Evolutionary conservation across 2,113 vertebrate genomes (phyloP), one percentile per base, ranked within the genome.

Genomic region (Perccottus glenii): DNA sequence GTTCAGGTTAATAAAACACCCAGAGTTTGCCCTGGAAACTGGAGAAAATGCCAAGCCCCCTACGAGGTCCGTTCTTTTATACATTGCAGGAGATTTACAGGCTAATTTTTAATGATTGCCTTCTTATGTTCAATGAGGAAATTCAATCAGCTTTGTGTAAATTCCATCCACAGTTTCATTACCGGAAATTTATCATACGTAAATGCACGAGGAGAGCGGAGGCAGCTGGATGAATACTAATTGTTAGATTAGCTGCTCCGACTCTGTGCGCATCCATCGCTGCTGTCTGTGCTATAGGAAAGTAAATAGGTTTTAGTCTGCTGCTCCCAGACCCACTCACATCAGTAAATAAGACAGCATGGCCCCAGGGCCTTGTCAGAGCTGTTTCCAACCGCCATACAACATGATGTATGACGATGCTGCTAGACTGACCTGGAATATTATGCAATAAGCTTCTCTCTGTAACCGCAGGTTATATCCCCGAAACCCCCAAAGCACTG

Each of bases 91-190:
- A 68, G 48, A 70, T 70, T 73, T 69, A 35, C 44, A 42, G 42
- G 60, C 69, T 67, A 50, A 45, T 65, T 73, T 79, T 73, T 76
- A 72, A 71, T 73, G 76, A 77, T 70, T 55, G 15, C 67, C 70
- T 69, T 73, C 75, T 79, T 57, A 42, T 73, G 66, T 76, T 71
- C 82, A 81, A 81, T 71, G 71, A 80, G 63, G 45, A 69, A 74
- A 78, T 82, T 80, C 68, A 85, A 77, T 85, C 81, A 75, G 61
- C 69, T 78, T 77, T 80, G 83, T 82, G 78, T 82, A 78, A 82
- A 84, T 78, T 80, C 50, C 57, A 70, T 70, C 60, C 57, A 56
- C 74, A 62, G 67, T 85, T 85, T 81, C 76, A 84, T 87, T 75
- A 79, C 58, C 3, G 27, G 60, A 48, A 27, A 63, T 70, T 71